Base-by-base conservation (phyloP, 2,797 vertebrate genomes). In the Squalus acanthias region DNA sequence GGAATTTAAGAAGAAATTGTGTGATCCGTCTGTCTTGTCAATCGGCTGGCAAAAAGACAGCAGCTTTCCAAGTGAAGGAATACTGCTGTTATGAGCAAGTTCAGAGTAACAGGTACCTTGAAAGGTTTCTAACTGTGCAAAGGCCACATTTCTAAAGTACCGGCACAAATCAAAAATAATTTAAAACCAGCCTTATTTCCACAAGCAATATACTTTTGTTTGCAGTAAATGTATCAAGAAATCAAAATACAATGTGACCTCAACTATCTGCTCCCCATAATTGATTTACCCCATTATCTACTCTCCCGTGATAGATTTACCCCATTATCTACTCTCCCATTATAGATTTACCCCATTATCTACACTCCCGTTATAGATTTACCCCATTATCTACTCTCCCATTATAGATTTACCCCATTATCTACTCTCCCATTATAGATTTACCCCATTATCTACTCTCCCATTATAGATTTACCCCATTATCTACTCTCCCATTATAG, bases 1-100 rank as follows among this genome's bases (percentile, higher is more conserved):
- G 94, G 76, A 76, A 95, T 95, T 33, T 53, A 95, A 95, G 9
- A 76, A 95, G 94, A 95, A 50, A 60, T n/a, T n/a, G 26, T 29
- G 13, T 63, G 88, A 89, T 12, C 12, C 22, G 0, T 13, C 57
- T 60, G 33, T 10, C 13, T 15, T 24, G 57, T 0, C 26, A 26
- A 29, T 13, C 10, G 12, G 26, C 87, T 12, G 13, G 20, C 79
- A 85, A 7, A 46, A 13, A 39, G 20, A 15, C 29, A 57, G 29
- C 88, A 91, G 26, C 10, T 33, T 63, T 57, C 88, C 17, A 33
- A 20, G 39, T 22, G 4, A 92, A 15, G 89, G 33, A 33, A 67
- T 39, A 17, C 39, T 22, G 87, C 87, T 29, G 53, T 26, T 29
- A 24, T 24, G 22, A 57, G 7, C 79, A 46, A 22, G 10, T 89